phyloP scores from a whole-genome alignment of 2,113 vertebrate genomes.

The Psettodes erumei region DNA sequence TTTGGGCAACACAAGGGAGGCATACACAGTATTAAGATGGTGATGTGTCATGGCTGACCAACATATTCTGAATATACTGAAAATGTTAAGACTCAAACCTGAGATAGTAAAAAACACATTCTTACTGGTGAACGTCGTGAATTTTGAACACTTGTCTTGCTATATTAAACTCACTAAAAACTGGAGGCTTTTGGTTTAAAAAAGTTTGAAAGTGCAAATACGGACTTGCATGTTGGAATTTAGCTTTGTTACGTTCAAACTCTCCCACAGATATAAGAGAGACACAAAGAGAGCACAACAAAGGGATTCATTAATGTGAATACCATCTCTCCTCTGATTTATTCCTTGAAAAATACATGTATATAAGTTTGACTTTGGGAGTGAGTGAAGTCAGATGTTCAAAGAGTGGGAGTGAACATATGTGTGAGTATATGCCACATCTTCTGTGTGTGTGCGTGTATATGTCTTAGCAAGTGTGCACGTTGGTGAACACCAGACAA shows the following conservation, averaged over 20 bases:
- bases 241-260: conserved; percentile 40
- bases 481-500: conserved; percentile 58
- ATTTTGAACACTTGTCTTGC: not conserved
- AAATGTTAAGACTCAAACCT: too few species aligned
- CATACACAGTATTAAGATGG: too few species aligned
- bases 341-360: conserved; percentile 20
- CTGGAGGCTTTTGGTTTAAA: not conserved
- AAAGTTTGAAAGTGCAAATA: conserved; percentile 14
- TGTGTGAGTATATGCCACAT: not conserved
- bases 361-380: conserved; percentile 29
- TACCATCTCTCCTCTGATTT: not conserved
- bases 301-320: conserved; percentile 53
- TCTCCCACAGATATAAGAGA: not conserved
- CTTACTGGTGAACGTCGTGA: too few species aligned
- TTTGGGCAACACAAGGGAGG: too few species aligned
- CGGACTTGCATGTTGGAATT: not conserved
- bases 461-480: conserved; percentile 39
- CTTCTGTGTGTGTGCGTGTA: not conserved
- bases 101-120: not conserved
- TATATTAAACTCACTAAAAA: conserved; percentile 14
- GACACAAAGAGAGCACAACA: conserved; percentile 29
- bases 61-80: not conserved
- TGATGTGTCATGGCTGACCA: too few species aligned
- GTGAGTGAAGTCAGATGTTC: conserved; percentile 3
- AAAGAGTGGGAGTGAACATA: conserved; percentile 16